Conservation (phyloP, 1,140 invertebrate genomes). For the Ladona fulva region DNA sequence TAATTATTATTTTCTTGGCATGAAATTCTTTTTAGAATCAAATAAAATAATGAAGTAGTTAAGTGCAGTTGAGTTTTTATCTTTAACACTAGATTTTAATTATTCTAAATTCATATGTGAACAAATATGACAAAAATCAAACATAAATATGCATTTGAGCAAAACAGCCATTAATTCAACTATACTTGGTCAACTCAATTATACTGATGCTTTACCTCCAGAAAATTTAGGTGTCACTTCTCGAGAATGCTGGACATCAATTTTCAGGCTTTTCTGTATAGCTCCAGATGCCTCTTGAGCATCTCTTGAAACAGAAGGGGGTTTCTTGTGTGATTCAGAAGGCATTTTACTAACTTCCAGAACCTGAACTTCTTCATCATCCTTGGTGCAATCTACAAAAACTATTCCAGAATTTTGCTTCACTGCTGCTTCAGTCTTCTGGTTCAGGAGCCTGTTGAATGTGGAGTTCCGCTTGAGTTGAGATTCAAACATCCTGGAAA, state of each 20-base stretch:
- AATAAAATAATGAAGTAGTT: neutral
- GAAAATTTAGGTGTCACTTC: neutral
- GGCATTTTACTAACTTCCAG: neutral
- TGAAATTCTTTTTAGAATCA: neutral
- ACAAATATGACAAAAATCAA: neutral
- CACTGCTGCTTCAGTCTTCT: neutral
- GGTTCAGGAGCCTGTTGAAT: neutral
- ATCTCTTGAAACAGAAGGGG: neutral
- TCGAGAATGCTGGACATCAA: neutral
- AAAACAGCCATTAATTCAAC: neutral
- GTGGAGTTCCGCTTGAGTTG: neutral
- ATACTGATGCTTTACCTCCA: neutral
- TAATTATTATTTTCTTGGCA: too few species aligned
- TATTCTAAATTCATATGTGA: neutral
- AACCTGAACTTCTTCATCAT: neutral
- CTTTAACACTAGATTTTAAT: neutral
- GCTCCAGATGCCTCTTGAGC: neutral
- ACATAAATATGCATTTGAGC: neutral
- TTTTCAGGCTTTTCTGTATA: neutral
- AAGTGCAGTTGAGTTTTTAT: neutral
- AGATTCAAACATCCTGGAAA: neutral
- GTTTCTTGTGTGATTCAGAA: neutral
- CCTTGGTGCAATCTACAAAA: neutral
- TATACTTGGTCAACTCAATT: neutral
- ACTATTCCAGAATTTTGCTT: neutral